Percentiles rank a stretch among this genome's conserved stretches.
Evolutionary conservation across 2,888 invertebrate genomes (phyloP).

Genomic region (Saturnia japonica): DNA sequence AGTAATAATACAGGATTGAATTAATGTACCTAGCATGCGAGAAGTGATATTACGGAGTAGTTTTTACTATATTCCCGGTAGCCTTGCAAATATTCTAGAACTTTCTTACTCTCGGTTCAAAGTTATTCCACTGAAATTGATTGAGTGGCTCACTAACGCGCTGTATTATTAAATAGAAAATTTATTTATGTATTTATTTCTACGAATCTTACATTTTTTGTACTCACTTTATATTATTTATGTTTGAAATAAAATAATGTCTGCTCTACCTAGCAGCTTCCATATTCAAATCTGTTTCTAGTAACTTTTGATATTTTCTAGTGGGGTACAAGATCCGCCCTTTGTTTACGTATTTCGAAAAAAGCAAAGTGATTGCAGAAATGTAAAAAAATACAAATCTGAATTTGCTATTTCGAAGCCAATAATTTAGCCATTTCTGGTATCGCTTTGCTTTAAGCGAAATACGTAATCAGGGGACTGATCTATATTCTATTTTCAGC

Average conservation of each 20-base stretch:
- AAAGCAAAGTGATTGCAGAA: no score
- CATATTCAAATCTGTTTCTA: neutral
- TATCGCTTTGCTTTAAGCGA: neutral
- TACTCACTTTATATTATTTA: no score
- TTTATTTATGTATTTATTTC: neutral
- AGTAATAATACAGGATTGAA: no score
- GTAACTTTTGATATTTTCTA: neutral
- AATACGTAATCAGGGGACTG: neutral
- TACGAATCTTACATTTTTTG: neutral
- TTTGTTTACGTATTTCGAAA: neutral
- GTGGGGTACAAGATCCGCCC: neutral
- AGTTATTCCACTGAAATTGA: constrained; percentile 10
- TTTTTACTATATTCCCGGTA: neutral
- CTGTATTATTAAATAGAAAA: neutral
- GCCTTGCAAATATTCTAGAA: constrained; percentile 11
- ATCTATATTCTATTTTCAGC: neutral
- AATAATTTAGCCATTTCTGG: no score
- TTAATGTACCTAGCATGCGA: neutral
- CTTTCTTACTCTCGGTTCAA: constrained; percentile 1
- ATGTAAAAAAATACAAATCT: no score
- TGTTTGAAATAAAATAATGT: neutral
- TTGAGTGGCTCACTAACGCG: constrained; percentile 4
- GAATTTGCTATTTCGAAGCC: no score
- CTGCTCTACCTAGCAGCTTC: no score
- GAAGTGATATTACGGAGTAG: neutral